Base-by-base conservation (phyloP, 2,888 invertebrate species). In the Lasioglossum morio region DNA sequence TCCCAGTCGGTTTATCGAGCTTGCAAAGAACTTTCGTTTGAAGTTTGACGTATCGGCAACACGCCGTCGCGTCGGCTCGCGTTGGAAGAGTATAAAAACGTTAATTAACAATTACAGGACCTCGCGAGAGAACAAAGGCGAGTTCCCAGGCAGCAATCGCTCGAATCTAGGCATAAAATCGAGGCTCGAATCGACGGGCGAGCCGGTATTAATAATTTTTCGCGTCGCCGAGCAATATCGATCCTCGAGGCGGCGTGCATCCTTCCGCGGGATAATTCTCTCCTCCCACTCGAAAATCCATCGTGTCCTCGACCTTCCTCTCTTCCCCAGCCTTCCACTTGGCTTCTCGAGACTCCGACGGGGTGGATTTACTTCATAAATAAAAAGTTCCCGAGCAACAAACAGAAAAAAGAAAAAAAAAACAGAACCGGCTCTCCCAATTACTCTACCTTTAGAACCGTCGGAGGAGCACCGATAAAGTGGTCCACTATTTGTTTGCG, bases 221-320 rank as follows among this genome's bases (percentile, higher is more conserved):
- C 82, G 73, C 57, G 37, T 69, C 63, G 82, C 48, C 73, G 78
- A 81, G 86, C 74, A 81, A 81, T 81, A 85, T 86, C 86, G 86
- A 86, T 86, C 86, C 78, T 69, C 72, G 30, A 60, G 74, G 37
- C 57, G 30, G 63, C 76, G 77, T 63, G 77, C 75, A 76, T 86
- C 86, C 82, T 86, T 60, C 72, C 73, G 72, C 78, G 77, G 86
- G 86, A 86, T 86, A 81, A 86, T 75, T 66, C 66, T 37, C 73
- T 66, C 40, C 16, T 23, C 4, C 16, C 66, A 48, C 66, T 16
- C n/a, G n/a, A 19, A 48, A 23, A 53, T n/a, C 16, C 69, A 27
- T 69, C 77, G 69, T 53, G 77, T 77, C 77, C 77, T 70, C 69
- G 77, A 77, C 77, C 77, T 77, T 77, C 37, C 69, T 63, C 57